Conservation (phyloP, 2,797 vertebrate genomes). For the Microctenopoma stevenorrisi region DNA sequence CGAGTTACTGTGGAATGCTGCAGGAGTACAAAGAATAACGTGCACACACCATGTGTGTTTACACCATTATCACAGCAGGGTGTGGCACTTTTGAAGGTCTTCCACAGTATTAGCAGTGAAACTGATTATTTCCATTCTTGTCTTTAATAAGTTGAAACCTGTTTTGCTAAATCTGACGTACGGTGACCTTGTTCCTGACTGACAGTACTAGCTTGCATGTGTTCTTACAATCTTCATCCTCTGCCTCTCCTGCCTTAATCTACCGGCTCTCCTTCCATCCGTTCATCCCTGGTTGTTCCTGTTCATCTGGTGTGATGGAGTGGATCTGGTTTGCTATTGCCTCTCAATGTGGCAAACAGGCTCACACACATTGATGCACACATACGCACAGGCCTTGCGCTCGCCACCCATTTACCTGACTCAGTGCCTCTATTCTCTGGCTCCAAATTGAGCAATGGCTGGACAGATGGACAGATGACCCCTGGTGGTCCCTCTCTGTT, state of each 20-base stretch:
- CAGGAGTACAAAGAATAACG: too few relatives aligned
- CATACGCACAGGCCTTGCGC: constrained; percentile 58
- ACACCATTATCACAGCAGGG: too few relatives aligned
- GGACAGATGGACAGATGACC: constrained; percentile 78
- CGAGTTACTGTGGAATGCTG: too few relatives aligned
- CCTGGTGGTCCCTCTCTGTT: constrained; percentile 51
- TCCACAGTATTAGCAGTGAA: too few relatives aligned
- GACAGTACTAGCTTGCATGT: neutral
- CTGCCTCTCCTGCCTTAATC: constrained; percentile 66
- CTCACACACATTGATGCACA: neutral
- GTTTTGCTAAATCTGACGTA: neutral
- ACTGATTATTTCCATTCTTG: too few relatives aligned
- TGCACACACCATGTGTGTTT: too few relatives aligned
- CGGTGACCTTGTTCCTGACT: neutral
- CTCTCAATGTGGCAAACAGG: constrained; percentile 59
- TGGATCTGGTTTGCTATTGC: constrained; percentile 61
- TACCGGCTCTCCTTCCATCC: constrained; percentile 63
- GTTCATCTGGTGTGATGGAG: constrained; percentile 74
- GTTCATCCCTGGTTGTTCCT: constrained; percentile 65
- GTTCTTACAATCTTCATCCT: constrained; percentile 45
- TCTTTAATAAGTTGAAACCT: too few relatives aligned
- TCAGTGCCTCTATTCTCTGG: constrained; percentile 78
- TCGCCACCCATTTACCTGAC: constrained; percentile 78
- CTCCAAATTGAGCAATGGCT: constrained; percentile 76
- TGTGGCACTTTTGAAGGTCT: too few relatives aligned